These are phyloP conservation scores for Anas flavirostris DNA, from an alignment of 2,797 vertebrate species.

Conservation along the genomic window DNA sequence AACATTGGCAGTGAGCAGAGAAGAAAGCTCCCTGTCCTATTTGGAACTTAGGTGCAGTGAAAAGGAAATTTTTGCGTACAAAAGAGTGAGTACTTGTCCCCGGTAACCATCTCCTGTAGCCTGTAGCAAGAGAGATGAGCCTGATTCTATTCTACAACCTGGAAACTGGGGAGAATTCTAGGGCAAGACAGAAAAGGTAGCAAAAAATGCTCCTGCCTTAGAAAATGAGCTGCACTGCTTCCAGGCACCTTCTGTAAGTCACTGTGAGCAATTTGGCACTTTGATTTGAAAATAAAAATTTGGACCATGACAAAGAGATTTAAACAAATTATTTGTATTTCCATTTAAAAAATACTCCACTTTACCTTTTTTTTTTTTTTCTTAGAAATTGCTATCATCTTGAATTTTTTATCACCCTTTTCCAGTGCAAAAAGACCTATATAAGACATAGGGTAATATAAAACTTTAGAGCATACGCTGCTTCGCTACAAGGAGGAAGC, in stretches of 20 bases:
- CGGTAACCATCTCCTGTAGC: neutral
- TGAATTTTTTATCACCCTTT: neutral
- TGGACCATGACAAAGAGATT: neutral
- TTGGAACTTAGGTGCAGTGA: neutral
- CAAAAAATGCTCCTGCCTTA: neutral
- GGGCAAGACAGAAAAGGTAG: neutral
- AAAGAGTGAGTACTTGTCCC: neutral
- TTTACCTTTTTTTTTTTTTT: neutral
- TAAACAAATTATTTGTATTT: neutral
- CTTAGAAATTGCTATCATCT: neutral
- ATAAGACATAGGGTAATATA: constrained; percentile 42
- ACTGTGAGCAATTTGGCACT: neutral
- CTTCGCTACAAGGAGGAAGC: constrained; percentile 60
- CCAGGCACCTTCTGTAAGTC: neutral
- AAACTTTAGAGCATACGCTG: constrained; percentile 30
- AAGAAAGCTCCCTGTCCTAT: constrained; percentile 18
- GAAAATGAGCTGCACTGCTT: neutral
- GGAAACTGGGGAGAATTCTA: neutral
- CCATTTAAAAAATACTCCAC: neutral
- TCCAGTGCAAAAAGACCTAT: neutral
- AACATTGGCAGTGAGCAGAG: constrained; percentile 10
- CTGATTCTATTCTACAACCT: neutral
- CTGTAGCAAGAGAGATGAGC: neutral
- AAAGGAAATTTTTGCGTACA: neutral
- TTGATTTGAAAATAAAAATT: neutral